These are phyloP conservation scores for Helicolenus hilgendorfi DNA, from an alignment of 2,797 vertebrate species.

Conservation along the genomic window DNA sequence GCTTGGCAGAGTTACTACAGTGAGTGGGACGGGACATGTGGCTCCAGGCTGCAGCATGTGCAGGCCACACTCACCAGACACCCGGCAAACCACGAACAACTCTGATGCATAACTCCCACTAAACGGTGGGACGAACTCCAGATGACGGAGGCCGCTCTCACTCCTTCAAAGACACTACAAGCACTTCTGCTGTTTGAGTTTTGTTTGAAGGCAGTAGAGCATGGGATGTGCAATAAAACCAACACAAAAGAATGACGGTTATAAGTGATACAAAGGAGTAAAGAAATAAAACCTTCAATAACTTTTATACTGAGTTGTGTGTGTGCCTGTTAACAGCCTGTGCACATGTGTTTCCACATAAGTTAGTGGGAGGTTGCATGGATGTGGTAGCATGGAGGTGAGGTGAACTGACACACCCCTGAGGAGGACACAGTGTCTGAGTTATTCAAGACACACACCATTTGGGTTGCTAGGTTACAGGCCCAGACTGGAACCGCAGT, in stretches of 20 bases:
- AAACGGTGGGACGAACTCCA: constrained; percentile 35
- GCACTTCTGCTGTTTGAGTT: neutral
- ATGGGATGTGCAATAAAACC: neutral
- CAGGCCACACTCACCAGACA: constrained; percentile 61
- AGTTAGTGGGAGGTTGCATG: constrained; percentile 18
- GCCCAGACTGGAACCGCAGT: constrained; percentile 62
- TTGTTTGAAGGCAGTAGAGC: neutral
- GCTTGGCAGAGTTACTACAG: constrained; percentile 46
- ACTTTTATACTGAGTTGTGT: neutral
- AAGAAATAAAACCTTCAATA: neutral
- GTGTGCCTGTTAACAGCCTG: neutral
- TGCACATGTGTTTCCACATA: constrained; percentile 15
- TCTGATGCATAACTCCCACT: constrained; percentile 51
- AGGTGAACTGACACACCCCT: constrained; percentile 60
- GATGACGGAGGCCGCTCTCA: constrained; percentile 23
- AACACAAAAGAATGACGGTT: constrained; percentile 15
- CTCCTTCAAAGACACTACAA: neutral
- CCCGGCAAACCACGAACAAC: constrained; percentile 47
- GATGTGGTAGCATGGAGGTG: constrained; percentile 29
- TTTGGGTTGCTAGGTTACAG: constrained; percentile 86
- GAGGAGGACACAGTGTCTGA: constrained; percentile 53
- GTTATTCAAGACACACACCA: constrained; percentile 78
- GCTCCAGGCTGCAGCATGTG: constrained; percentile 61
- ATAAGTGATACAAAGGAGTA: neutral
- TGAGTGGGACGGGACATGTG: constrained; percentile 66